Conservation (phyloP, 1,140 invertebrate species). For the Sipha flava region DNA sequence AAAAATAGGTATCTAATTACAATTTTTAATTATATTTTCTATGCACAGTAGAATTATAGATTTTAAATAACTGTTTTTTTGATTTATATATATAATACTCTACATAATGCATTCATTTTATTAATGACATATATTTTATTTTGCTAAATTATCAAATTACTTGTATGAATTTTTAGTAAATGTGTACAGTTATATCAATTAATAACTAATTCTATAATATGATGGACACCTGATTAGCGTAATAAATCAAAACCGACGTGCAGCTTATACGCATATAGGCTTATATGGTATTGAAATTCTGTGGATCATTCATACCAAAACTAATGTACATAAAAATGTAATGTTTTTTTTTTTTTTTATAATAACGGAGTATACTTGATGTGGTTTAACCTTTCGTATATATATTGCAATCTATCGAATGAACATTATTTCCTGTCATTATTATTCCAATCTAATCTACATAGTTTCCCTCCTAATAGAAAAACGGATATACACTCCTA, state of each 20-base stretch:
- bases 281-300: neutral
- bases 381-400: neutral
- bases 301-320: slow-evolving; percentile 3
- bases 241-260: neutral
- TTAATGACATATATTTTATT: too few relatives aligned
- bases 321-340: neutral
- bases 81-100: too few relatives aligned
- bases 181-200: neutral
- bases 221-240: neutral
- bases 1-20: too few relatives aligned
- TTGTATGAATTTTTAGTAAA: neutral
- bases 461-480: slow-evolving; percentile 6
- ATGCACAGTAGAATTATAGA: too few relatives aligned
- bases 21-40: too few relatives aligned
- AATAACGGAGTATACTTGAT: neutral
- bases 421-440: slow-evolving; percentile 26
- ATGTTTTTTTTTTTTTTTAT: neutral
- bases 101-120: too few relatives aligned
- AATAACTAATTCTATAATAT: neutral
- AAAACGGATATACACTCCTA: slow-evolving; percentile 31
- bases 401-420: neutral
- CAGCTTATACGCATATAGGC: neutral
- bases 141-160: too few relatives aligned
- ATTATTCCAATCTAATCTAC: neutral
- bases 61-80: too few relatives aligned